Evolutionary conservation across 2,113 vertebrate genomes (phyloP).

Genomic region (Mesitornis unicolor): DNA sequence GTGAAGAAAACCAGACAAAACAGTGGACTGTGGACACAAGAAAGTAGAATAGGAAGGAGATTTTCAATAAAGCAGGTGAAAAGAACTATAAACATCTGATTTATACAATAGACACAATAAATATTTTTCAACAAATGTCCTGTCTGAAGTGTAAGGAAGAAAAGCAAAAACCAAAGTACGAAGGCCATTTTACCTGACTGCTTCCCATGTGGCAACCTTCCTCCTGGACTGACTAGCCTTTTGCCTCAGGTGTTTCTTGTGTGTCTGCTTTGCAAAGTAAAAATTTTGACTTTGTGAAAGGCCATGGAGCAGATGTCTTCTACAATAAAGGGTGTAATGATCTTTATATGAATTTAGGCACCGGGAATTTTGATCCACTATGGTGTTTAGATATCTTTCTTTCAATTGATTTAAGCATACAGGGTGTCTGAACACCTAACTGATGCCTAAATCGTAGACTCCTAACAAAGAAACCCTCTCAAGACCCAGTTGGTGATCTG

Average conservation of each 20-base stretch:
- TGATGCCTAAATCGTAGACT: neutral
- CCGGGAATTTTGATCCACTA: neutral
- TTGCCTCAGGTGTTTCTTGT: neutral
- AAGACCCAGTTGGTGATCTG: neutral
- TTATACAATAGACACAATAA: neutral
- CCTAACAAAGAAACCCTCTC: neutral
- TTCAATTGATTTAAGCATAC: neutral
- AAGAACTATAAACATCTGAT: neutral
- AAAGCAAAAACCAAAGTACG: fast-evolving
- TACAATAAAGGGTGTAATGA: neutral
- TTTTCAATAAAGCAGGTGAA: neutral
- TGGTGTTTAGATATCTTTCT: neutral
- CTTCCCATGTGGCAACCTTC: neutral
- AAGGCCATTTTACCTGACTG: neutral
- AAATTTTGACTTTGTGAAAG: neutral
- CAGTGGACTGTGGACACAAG: neutral
- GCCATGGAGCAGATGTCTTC: neutral
- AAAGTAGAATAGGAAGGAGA: neutral
- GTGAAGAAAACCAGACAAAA: neutral
- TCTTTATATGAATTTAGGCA: neutral
- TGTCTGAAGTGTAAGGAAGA: neutral
- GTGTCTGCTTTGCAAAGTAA: neutral
- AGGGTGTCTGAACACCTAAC: neutral
- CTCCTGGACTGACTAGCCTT: neutral
- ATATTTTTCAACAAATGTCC: neutral